These are phyloP conservation scores for Lordiphosa andalusiaca DNA, from an alignment of 2,888 invertebrate species.

Conservation along the genomic window DNA sequence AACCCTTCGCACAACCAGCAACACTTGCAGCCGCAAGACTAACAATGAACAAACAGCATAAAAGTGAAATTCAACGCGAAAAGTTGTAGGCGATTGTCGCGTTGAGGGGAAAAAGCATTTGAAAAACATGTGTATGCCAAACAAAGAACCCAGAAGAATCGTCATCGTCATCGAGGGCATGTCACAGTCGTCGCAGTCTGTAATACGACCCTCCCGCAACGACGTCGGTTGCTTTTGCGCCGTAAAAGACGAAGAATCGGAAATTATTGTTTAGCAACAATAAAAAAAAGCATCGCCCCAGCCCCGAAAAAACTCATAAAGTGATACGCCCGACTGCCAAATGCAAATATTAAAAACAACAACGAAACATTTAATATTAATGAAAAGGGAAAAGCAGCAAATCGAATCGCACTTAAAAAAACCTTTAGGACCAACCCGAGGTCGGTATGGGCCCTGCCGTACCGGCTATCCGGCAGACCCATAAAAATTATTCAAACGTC, in stretches of 20 bases:
- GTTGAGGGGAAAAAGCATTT: slow-evolving; percentile 37
- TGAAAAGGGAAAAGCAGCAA: slow-evolving; percentile 68
- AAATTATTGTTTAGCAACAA: slow-evolving; percentile 72
- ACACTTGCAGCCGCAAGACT: slow-evolving; percentile 26
- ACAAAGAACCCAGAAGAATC: slow-evolving; percentile 36
- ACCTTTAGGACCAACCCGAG: slow-evolving; percentile 9
- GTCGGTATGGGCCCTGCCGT: slow-evolving; percentile 31
- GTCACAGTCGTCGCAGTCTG: slow-evolving; percentile 36
- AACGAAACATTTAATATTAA: slow-evolving; percentile 67
- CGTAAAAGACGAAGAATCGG: slow-evolving; percentile 62
- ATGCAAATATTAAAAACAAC: slow-evolving; percentile 65
- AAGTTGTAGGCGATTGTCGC: slow-evolving; percentile 37
- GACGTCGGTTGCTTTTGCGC: slow-evolving; percentile 42
- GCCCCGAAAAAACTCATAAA: slow-evolving; percentile 65
- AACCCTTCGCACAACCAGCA: slow-evolving; percentile 31
- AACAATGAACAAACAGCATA: slow-evolving; percentile 20
- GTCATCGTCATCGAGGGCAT: slow-evolving; percentile 53
- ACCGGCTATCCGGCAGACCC: slow-evolving; percentile 60
- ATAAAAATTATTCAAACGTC: slow-evolving; percentile 42
- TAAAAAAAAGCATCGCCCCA: slow-evolving; percentile 46
- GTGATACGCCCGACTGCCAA: slow-evolving; percentile 68
- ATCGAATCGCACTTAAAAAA: slow-evolving; percentile 70
- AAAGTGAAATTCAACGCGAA: slow-evolving; percentile 67
- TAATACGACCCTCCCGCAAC: slow-evolving; percentile 53
- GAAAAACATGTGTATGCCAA: slow-evolving; percentile 57